Conservation (phyloP, 2,797 vertebrate genomes). For the Enteromius afrohamiltoni region DNA sequence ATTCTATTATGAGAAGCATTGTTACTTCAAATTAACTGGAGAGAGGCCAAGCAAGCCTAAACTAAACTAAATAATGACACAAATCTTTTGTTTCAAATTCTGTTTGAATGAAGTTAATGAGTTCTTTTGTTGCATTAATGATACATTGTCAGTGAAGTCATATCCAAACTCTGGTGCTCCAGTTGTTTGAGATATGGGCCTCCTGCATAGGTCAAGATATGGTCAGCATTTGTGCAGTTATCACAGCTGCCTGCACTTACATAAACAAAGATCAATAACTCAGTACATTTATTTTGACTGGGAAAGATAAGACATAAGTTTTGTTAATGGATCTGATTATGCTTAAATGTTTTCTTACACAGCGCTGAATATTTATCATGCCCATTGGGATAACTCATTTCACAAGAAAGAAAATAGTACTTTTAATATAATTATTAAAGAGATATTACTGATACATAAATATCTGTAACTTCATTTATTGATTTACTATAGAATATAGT, state of each 20-base stretch:
- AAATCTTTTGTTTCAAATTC: conserved; percentile 61
- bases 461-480: conserved; percentile 5
- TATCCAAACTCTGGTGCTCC: conserved; percentile 49
- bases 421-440: not conserved
- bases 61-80: conserved; percentile 68
- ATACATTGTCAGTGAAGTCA: conserved; percentile 73
- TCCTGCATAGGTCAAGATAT: conserved; percentile 50
- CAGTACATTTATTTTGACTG: conserved; percentile 78
- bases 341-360: conserved; percentile 55
- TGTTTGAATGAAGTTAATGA: conserved; percentile 81
- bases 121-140: conserved; percentile 84
- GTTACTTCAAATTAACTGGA: conserved; percentile 88
- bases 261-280: conserved; percentile 74
- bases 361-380: conserved; percentile 66
- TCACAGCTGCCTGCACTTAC: conserved; percentile 70
- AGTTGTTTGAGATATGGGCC: conserved; percentile 42
- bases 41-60: conserved; percentile 78
- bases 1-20: conserved; percentile 80
- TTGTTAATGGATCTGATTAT: conserved; percentile 73
- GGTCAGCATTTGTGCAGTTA: conserved; percentile 47
- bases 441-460: not conserved
- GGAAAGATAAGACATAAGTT: conserved; percentile 75
- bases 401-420: not conserved
- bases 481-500: not conserved
- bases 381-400: not conserved